These are phyloP conservation scores for Bubo blakistoni DNA, from an alignment of 2,113 vertebrate genomes.

Conservation along the genomic window DNA sequence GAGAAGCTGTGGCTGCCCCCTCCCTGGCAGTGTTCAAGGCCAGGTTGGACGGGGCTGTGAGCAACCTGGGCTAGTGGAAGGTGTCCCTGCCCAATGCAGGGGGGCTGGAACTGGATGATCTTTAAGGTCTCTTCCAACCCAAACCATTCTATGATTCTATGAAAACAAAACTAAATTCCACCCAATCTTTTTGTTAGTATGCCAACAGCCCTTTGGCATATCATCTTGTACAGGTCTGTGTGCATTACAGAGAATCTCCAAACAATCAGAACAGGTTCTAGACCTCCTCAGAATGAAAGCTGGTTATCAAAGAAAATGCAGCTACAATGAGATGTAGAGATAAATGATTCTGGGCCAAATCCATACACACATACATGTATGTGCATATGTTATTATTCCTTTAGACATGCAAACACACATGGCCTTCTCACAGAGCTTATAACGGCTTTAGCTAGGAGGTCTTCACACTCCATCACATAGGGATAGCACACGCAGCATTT, in stretches of 20 bases:
- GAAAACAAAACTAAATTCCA: not conserved
- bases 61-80: no score
- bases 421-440: not conserved
- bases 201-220: not conserved
- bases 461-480: not conserved
- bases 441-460: not conserved
- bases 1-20: no score
- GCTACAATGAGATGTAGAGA: not conserved
- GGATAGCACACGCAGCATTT: not conserved
- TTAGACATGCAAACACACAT: not conserved
- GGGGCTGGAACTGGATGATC: no score
- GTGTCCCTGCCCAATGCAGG: no score
- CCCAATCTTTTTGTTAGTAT: not conserved
- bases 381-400: not conserved
- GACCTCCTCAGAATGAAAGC: not conserved
- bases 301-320: not conserved
- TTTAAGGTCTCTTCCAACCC: no score
- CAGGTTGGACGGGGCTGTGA: no score
- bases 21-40: no score
- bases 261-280: not conserved
- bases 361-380: accelerated
- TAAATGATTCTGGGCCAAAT: not conserved
- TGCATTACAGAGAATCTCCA: not conserved
- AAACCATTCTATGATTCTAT: no score
- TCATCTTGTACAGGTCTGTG: not conserved